A percentile compares a stretch with the other conserved stretches of the same genome.
These are phyloP conservation scores for Hypomecis punctinalis DNA, from an alignment of 2,888 invertebrate genomes.

Conservation along the genomic window DNA sequence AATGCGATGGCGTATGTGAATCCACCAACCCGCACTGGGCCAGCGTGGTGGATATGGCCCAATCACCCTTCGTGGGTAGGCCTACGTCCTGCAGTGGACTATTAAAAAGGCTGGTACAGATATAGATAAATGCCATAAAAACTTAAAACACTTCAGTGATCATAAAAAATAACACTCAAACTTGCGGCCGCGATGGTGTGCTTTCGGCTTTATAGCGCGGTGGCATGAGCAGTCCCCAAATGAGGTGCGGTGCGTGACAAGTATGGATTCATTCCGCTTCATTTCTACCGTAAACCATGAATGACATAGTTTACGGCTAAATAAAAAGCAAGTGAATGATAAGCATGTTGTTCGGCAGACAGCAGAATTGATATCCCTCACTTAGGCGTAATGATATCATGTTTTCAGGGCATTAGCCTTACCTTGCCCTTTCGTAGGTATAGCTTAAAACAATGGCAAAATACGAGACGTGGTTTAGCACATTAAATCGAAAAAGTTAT, in stretches of 20 bases:
- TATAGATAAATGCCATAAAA: too few relatives aligned
- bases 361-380: slow-evolving; percentile 1
- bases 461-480: background rate
- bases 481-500: background rate
- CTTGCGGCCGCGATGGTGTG: background rate
- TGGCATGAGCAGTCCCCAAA: background rate
- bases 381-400: slow-evolving; percentile 10
- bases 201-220: background rate
- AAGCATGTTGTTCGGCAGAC: slow-evolving; percentile 2
- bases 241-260: background rate
- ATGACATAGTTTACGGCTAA: slow-evolving; percentile 1
- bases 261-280: background rate
- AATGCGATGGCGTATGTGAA: too few relatives aligned
- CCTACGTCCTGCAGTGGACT: too few relatives aligned
- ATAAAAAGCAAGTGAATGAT: slow-evolving; percentile 2
- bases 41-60: too few relatives aligned
- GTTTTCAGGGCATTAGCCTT: slow-evolving; percentile 10
- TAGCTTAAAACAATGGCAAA: background rate
- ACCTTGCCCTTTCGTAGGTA: slow-evolving; percentile 2
- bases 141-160: too few relatives aligned
- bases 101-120: too few relatives aligned
- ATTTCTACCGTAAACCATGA: background rate
- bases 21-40: too few relatives aligned
- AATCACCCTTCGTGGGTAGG: too few relatives aligned
- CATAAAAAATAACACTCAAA: too few relatives aligned